Evolutionary conservation across 2,888 invertebrate genomes (phyloP), one percentile per base, ranked within the genome.

Genomic region (Chrysolina americana): DNA sequence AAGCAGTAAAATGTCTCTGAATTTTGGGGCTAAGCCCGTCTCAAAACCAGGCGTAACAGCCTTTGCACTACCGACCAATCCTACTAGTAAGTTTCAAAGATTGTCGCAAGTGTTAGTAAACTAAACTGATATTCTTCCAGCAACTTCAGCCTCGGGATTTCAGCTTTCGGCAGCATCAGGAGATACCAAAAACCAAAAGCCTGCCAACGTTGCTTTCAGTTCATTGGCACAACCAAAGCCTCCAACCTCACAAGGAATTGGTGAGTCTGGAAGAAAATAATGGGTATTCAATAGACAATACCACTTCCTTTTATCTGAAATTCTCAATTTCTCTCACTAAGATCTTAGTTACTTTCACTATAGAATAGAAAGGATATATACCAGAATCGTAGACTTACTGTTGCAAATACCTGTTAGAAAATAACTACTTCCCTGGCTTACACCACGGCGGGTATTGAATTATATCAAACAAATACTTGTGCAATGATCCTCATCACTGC

Each of bases 21-120:
- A 70, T 59, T 85, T 85, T 78, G 84, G 84, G 44, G 68, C 81
- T 13, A 79, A 83, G 10, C 83, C 83, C 10, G 77, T 84, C n/a
- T 84, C 83, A 1, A 81, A 81, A 83, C 82, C 83, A 17, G 81
- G 82, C 10, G 81, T 82, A 11, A 77, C 81, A 4, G 84, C 83
- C 72, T 88, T 88, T 65, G 89, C 87, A 71, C 86, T 87, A 63
- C 85, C 87, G 1, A 80, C 87, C 1, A 80, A 86, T 5, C 87
- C 89, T 59, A 75, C 80, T 62, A 72, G 75, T 75, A 63, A 70
- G 62, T 70, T 70, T 47, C n/a, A 50, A 53, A 15, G 63, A 70
- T 74, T 13, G 19, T 65, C 17, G 47, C 5, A 56, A 23, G 15
- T 41, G 21, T 68, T 48, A 1, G 47, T 41, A 62, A 41, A 17